Base-by-base conservation (phyloP, 2,113 vertebrate species). In the Nothobranchius kuhntae region DNA sequence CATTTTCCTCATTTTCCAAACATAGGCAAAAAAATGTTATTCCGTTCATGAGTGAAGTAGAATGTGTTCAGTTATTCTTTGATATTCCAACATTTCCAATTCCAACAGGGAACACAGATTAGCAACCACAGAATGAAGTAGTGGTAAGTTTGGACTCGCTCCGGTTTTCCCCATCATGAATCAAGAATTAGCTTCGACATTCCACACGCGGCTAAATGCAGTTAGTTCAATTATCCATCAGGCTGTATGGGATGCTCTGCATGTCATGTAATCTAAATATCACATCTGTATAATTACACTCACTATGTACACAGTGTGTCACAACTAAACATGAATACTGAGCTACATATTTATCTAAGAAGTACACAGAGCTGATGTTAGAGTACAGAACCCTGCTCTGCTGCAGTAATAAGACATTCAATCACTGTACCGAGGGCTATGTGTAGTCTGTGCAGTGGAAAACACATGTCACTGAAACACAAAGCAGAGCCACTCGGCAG, bases 401-500 rank as follows among this genome's bases (percentile, higher is more conserved):
- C 7, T 58, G 54, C 7, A 46, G 9, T 10, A 50, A 67, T 61
- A 55, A 35, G 30, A 53, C 53, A 65, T 60, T 74, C 68, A 68
- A 75, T 77, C 68, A 66, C 15, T 36, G 72, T 1, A 30, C 36
- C 3, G 6, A n/a, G 57, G 47, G 36, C 26, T 55, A 42, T 72
- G 71, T 72, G 61, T 30, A 58, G 48, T 70, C 24, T 64, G 56
- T 26, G 13, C 66, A 61, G 73, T 58, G 59, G 40, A 68, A 84
- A 81, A 68, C 83, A 86, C 76, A 86, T 74, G 83, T 83, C 82
- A 75, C 52, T 0, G 30, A 70, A 82, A 89, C 80, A 75, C 67
- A 69, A 38, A 74, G 75, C 85, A 87, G 87, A 78, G 54, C 21
- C 24, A 53, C 62, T 80, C 63, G 48, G 71, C 66, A 58, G 59